Base-by-base conservation (phyloP, 1,140 invertebrate species). In the Triops longicaudatus region DNA sequence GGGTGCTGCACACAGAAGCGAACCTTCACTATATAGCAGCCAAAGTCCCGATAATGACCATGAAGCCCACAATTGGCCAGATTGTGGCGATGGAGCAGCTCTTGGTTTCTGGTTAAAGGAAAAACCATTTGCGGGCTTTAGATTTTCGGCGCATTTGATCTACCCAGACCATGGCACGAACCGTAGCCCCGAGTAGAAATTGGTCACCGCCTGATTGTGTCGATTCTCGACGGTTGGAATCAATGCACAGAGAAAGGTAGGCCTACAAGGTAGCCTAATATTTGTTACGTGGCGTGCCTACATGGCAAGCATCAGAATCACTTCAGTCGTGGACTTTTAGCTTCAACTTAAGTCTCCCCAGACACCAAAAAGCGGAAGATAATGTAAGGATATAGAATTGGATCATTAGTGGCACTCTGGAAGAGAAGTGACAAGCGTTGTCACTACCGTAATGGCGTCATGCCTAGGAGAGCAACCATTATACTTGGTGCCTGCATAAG, bases 21-120 rank as follows among this genome's bases (percentile, higher is more conserved):
- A 22, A 17, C 10, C 22, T 63, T 22, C 14, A 63, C 50, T 63
- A 63, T 63, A 63, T 22, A 22, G 50, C 50, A 17, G 50, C 50
- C 50, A 63, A 44, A 63, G 14, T 63, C 50, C 50, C 50, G 50
- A 14, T 63, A 63, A 63, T 63, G 50, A 63, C 50, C 50, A 14
- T 63, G 50, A 63, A 63, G 50, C 50, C 50, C 50, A 63, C 50
- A 63, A 63, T 63, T 63, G 50, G 50, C 50, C n/a, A 63, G 50
- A 63, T 63, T 63, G 50, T 22, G 50, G 50, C 50, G 50, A 63
- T 17, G 50, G 3, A 63, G 50, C 50, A n/a, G n/a, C n/a, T n/a
- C 17, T 63, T 63, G 1, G 50, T 0, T 63, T 9, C 22, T 17
- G 14, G 50, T 14, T 5, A 63, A 22, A 22, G 14, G 14, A 17